A percentile compares a stretch with the other conserved stretches of the same genome.
These are phyloP conservation scores for Dryoscopus gambensis DNA, from an alignment of 2,113 vertebrate species.

Conservation along the genomic window DNA sequence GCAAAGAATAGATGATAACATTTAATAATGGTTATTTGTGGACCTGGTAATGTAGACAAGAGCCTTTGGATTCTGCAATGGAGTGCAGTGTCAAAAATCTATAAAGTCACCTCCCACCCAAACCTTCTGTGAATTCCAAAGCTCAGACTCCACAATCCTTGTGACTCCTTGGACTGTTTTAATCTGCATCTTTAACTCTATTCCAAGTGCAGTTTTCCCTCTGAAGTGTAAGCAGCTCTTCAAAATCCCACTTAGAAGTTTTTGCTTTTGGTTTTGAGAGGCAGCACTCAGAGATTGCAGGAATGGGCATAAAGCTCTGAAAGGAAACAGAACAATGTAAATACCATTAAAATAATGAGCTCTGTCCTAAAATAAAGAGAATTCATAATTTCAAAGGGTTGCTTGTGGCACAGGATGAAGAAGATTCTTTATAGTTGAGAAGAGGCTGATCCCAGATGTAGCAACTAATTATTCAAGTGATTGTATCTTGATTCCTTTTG, in stretches of 20 bases:
- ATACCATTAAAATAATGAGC: not conserved
- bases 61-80: not conserved
- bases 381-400: not conserved
- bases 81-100: not conserved
- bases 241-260: not conserved
- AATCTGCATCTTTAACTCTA: not conserved
- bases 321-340: not conserved
- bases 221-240: not conserved
- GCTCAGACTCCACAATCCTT: not conserved
- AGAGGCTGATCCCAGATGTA: not conserved
- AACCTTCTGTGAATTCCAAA: not conserved
- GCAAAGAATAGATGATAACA: not conserved
- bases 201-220: not conserved
- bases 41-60: not conserved
- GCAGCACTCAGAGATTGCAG: not conserved
- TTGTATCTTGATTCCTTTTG: not conserved
- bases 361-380: not conserved
- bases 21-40: not conserved
- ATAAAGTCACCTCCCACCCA: not conserved
- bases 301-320: not conserved
- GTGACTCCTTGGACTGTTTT: not conserved
- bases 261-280: not conserved
- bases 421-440: constrained; percentile 3
- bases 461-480: not conserved
- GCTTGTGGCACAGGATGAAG: not conserved